Conservation (phyloP, 2,888 invertebrate species). For the Heteromurus nitidus region DNA sequence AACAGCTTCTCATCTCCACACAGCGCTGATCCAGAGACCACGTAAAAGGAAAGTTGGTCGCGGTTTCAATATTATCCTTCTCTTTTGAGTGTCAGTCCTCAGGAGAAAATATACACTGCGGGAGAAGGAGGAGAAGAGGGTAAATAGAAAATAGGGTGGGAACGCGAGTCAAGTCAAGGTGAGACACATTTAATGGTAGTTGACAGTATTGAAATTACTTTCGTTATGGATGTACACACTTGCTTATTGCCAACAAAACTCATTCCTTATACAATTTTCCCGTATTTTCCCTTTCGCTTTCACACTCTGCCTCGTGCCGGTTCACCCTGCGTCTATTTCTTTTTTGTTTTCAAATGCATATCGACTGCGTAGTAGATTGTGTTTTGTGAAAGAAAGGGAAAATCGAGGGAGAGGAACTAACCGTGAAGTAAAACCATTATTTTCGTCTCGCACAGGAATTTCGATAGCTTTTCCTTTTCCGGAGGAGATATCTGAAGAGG, state of each 20-base stretch:
- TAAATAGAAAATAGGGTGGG: background rate
- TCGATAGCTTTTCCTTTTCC: background rate
- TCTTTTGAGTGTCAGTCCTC: too few relatives aligned
- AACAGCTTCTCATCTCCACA: too few relatives aligned
- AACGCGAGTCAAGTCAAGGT: conserved; percentile 34
- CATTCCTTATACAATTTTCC: too few relatives aligned
- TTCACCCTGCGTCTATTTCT: background rate
- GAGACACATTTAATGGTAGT: conserved; percentile 30
- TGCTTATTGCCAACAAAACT: conserved; percentile 1
- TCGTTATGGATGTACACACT: conserved; percentile 31
- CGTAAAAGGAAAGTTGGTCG: too few relatives aligned
- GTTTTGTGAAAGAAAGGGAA: background rate
- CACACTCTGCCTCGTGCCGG: background rate
- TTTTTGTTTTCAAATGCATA: conserved; percentile 5
- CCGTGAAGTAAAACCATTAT: conserved; percentile 19
- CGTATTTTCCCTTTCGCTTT: background rate
- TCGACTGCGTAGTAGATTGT: background rate
- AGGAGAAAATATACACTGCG: background rate
- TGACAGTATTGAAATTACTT: conserved; percentile 52
- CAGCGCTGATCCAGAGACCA: too few relatives aligned
- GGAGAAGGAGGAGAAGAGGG: background rate
- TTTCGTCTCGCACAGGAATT: conserved; percentile 8
- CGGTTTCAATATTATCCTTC: too few relatives aligned
- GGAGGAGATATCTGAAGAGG: background rate
- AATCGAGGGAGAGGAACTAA: background rate